Evolutionary conservation across 2,113 vertebrate genomes (phyloP).

Genomic region (Pitta sordida): DNA sequence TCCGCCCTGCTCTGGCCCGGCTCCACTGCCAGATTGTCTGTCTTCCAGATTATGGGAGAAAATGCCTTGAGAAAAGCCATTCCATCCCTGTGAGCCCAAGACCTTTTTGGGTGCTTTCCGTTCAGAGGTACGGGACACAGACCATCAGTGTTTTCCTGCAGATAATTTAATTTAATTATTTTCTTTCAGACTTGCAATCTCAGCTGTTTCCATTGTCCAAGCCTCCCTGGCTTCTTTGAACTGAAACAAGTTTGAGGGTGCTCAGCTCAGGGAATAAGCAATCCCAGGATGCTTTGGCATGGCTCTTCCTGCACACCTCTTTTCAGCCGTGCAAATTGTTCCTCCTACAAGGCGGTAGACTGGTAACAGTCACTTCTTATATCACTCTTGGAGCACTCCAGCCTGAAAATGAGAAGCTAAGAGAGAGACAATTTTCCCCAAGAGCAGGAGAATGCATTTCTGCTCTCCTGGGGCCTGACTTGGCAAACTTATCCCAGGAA

Average conservation of each 20-base stretch:
- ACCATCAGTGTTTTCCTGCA: neutral
- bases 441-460: neutral
- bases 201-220: neutral
- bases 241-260: neutral
- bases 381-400: neutral
- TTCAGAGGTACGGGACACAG: neutral
- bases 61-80: neutral
- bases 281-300: neutral
- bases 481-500: neutral
- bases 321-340: neutral
- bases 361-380: neutral
- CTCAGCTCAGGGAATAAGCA: neutral
- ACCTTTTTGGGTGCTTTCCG: neutral
- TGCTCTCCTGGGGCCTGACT: neutral
- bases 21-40: rapidly evolving
- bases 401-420: neutral
- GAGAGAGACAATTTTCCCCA: neutral
- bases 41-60: neutral
- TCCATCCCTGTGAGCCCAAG: neutral
- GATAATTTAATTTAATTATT: neutral
- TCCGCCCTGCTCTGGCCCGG: neutral
- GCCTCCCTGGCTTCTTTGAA: neutral
- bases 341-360: neutral
- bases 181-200: neutral
- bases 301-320: neutral